phyloP scores from a whole-genome alignment of 2,797 vertebrate species.

The Emydoidea blandingii region DNA sequence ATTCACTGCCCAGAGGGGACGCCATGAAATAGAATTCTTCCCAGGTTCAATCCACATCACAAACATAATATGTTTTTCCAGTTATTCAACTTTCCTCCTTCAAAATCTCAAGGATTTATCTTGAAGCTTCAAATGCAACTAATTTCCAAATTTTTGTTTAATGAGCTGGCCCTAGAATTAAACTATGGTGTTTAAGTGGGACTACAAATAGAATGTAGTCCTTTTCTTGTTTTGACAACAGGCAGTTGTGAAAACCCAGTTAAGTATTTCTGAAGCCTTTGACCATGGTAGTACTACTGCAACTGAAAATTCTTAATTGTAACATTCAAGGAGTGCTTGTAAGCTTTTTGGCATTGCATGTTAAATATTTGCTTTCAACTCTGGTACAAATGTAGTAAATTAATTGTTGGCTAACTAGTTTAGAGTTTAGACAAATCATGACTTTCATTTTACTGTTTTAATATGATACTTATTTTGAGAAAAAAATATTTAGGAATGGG shows the following conservation, averaged over 20 bases:
- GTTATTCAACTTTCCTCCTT: neutral
- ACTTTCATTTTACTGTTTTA: neutral
- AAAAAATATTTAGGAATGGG: neutral
- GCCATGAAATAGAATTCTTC: neutral
- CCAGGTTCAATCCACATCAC: neutral
- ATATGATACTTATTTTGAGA: neutral
- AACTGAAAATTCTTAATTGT: neutral
- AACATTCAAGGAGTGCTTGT: neutral
- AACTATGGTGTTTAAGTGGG: slow-evolving; percentile 20
- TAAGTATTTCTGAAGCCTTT: slow-evolving; percentile 30
- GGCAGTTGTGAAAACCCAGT: slow-evolving; percentile 13
- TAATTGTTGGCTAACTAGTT: neutral
- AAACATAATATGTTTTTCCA: neutral
- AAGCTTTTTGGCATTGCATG: neutral
- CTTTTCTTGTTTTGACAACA: slow-evolving; percentile 29
- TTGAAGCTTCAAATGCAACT: neutral
- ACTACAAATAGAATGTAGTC: neutral
- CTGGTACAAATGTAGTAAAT: neutral
- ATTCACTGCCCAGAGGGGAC: neutral
- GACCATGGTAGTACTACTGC: neutral
- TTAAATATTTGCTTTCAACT: neutral
- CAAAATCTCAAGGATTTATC: neutral
- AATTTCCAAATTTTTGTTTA: neutral
- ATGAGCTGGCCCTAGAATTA: neutral
- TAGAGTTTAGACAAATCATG: neutral